Conservation (phyloP, 2,113 vertebrate species). For the Pteronura brasiliensis region DNA sequence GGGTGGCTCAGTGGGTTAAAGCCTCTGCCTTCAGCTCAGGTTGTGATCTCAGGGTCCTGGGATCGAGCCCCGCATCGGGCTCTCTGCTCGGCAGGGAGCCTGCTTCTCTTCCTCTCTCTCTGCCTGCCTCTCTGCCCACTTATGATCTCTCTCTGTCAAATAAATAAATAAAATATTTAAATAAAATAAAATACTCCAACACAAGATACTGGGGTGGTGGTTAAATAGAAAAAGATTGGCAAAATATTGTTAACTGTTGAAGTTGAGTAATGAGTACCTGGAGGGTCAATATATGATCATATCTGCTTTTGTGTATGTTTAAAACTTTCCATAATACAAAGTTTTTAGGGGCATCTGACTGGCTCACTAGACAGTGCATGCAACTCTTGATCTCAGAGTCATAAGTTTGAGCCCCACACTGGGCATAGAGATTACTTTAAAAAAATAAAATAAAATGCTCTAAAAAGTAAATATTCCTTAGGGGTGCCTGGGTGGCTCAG, state of each 20-base stretch:
- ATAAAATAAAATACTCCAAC: background rate
- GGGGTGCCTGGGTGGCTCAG: no score
- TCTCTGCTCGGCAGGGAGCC: no score
- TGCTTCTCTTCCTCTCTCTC: no score
- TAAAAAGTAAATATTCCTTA: background rate
- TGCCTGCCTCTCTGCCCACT: no score
- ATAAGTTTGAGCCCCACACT: background rate
- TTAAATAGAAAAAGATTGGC: background rate
- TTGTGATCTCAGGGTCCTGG: no score
- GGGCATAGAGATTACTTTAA: background rate
- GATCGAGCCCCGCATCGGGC: no score
- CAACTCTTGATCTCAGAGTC: background rate
- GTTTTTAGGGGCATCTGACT: background rate
- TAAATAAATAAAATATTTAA: no score
- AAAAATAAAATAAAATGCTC: background rate
- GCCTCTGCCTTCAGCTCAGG: no score
- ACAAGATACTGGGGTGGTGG: background rate
- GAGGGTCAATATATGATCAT: background rate
- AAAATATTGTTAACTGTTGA: background rate
- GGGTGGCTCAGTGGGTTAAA: no score
- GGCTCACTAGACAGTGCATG: background rate
- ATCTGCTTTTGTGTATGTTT: background rate
- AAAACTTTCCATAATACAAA: constrained; percentile 15
- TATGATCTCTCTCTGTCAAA: no score
- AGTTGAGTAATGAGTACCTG: background rate